phyloP scores from a whole-genome alignment of 2,797 vertebrate species.

The Peromyscus melanophrys region DNA sequence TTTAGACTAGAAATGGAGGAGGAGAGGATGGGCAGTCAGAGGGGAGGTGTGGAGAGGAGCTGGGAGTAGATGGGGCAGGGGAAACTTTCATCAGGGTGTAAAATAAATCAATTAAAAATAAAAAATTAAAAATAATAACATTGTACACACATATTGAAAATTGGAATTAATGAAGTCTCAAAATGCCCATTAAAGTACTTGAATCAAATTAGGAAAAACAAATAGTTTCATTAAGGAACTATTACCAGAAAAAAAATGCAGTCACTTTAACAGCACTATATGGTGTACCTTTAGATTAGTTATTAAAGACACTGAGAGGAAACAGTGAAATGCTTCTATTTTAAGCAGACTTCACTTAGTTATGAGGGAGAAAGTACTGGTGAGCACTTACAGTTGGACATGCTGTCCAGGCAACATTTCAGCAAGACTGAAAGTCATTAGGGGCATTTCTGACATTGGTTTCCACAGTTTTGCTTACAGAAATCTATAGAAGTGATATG shows the following conservation, averaged over 20 bases:
- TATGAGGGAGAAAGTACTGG: not conserved
- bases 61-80: not conserved
- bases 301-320: slow-evolving; percentile 2
- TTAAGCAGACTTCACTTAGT: not conserved
- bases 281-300: not conserved
- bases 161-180: not conserved
- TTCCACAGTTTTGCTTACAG: not conserved
- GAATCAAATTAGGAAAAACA: slow-evolving; percentile 28
- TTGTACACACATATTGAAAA: not conserved
- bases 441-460: not conserved
- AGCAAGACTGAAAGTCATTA: not conserved
- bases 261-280: not conserved
- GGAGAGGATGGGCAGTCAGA: too few relatives aligned
- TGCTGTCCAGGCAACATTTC: not conserved
- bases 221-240: slow-evolving; percentile 17
- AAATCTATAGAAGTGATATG: not conserved
- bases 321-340: not conserved
- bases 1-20: not conserved
- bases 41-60: accelerated
- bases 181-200: not conserved
- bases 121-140: not conserved
- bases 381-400: not conserved
- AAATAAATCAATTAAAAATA: not conserved
- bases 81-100: not conserved
- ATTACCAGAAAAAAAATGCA: not conserved